Evolutionary conservation across 2,888 invertebrate genomes (phyloP).

Genomic region (Pherbina coryleti): DNA sequence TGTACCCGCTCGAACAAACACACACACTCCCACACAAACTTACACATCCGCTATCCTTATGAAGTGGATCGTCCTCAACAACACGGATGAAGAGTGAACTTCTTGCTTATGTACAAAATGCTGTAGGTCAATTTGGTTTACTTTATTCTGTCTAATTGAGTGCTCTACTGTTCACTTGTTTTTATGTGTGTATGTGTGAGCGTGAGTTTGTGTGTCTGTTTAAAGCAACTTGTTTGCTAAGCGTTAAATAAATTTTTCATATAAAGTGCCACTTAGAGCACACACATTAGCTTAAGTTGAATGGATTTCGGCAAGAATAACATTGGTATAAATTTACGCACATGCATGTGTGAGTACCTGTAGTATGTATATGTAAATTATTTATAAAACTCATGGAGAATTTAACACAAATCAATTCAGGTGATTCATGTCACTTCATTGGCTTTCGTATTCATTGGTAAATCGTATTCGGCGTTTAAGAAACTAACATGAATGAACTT

Average conservation of each 20-base stretch:
- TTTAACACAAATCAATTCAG: too few relatives aligned
- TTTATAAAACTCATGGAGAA: too few relatives aligned
- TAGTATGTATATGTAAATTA: too few relatives aligned
- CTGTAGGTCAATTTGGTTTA: constrained; percentile 53
- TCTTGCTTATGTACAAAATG: background rate
- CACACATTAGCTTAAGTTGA: background rate
- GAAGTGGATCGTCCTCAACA: constrained; percentile 55
- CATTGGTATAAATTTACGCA: too few relatives aligned
- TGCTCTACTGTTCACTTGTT: constrained; percentile 56
- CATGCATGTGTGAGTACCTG: too few relatives aligned
- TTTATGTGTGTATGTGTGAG: too few relatives aligned
- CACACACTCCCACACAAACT: background rate
- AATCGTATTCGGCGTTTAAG: too few relatives aligned
- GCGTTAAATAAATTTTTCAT: constrained; percentile 4
- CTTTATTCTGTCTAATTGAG: constrained; percentile 59
- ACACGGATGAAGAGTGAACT: constrained; percentile 30
- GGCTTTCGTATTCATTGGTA: too few relatives aligned
- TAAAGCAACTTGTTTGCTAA: background rate
- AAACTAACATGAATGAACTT: too few relatives aligned
- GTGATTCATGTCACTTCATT: too few relatives aligned
- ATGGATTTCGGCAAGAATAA: background rate
- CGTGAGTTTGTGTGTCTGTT: background rate
- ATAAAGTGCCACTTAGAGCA: background rate
- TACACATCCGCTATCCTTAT: background rate
- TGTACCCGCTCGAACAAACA: background rate